Evolutionary conservation across 2,888 invertebrate genomes (phyloP).

Genomic region (Sthenelais limicola): DNA sequence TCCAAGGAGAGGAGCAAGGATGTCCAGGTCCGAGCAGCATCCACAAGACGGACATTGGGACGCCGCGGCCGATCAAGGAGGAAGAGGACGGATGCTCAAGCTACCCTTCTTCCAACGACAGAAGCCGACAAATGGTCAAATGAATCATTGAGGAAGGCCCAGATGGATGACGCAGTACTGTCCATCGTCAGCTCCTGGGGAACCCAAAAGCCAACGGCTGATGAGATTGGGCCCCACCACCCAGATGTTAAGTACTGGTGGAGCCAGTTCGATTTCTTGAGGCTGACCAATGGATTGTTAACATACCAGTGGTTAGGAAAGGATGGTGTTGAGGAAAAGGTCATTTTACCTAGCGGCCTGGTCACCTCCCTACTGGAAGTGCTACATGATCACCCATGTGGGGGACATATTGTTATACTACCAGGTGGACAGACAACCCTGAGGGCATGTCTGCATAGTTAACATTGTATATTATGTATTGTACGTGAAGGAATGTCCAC

Average conservation of each 20-base stretch:
- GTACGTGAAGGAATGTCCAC: too few species aligned
- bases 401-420: too few species aligned
- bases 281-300: background rate
- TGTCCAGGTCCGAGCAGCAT: background rate
- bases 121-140: background rate
- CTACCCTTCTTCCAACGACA: too few species aligned
- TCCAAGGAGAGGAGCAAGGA: background rate
- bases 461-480: too few species aligned
- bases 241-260: conserved; percentile 2
- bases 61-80: background rate
- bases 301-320: background rate
- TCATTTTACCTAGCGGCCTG: background rate
- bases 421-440: too few species aligned
- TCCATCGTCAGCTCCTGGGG: background rate
- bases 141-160: background rate
- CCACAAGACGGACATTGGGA: background rate
- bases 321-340: background rate
- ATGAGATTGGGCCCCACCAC: background rate
- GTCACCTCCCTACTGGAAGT: background rate
- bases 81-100: too few species aligned
- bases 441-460: too few species aligned
- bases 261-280: background rate
- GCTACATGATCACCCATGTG: background rate
- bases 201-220: background rate
- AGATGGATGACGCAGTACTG: background rate